Conservation (phyloP, 2,888 invertebrate species). For the Osedax fenrisi region DNA sequence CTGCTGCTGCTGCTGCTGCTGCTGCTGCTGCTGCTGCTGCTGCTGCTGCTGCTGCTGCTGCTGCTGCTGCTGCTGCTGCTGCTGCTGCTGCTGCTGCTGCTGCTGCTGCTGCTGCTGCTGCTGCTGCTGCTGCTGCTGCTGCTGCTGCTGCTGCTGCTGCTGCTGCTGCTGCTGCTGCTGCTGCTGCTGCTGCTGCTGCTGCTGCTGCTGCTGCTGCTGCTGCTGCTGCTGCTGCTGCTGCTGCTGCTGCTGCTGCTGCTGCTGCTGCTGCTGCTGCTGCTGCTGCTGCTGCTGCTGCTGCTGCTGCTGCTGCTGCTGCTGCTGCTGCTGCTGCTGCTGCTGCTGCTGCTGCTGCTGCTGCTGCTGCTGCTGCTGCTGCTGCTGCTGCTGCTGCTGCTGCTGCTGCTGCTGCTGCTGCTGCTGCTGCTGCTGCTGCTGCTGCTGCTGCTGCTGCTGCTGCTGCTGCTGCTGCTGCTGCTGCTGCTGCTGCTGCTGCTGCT, state of each 20-base stretch:
- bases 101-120: conserved; percentile 2
- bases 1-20: not conserved
- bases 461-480: not conserved
- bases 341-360: conserved; percentile 2
- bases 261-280: conserved; percentile 2
- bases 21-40: not conserved
- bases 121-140: conserved; percentile 2
- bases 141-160: conserved; percentile 2
- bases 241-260: conserved; percentile 2
- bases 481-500: not conserved
- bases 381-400: conserved; percentile 2
- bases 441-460: not conserved
- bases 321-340: conserved; percentile 2
- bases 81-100: conserved; percentile 2
- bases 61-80: not conserved
- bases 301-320: conserved; percentile 2
- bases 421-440: not conserved
- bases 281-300: conserved; percentile 2
- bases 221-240: conserved; percentile 2
- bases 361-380: conserved; percentile 2
- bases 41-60: not conserved
- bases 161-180: not conserved
- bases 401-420: not conserved
- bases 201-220: conserved; percentile 2
- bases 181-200: conserved; percentile 2